Evolutionary conservation across 2,113 vertebrate species (phyloP), one percentile per base, ranked within the genome.

Genomic region (Percopsis transmontana): DNA sequence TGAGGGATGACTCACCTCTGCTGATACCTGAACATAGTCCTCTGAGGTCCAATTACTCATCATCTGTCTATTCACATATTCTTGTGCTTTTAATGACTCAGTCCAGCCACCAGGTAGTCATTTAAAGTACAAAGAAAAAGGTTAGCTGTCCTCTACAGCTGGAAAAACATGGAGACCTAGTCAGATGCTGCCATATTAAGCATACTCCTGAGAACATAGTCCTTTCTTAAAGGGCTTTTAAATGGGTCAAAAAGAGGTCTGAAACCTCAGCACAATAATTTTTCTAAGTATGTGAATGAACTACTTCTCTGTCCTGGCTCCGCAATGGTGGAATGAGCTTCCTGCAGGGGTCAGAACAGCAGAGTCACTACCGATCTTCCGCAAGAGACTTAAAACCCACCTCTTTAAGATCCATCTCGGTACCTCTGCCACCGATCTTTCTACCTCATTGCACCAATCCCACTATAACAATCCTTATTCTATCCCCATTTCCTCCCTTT

Each of bases 1-100:
- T 72, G 76, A 79, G 20, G 16, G 64, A 82, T 90, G 89, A 86
- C 67, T 85, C 85, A 85, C 70, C 67, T 75, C 44, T 55, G 77
- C 40, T 76, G 50, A 20, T 80, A 64, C 70, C 44, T 68, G 44
- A 86, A 66, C 68, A 70, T 58, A 78, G 66, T 73, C 66, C 66
- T 53, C 45, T 50, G 47, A 13, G 52, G 52, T 70, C 76, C 56
- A 15, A 59, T 66, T 79, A 72, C 61, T 54, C 73, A 52, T 72
- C 76, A 73, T 33, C 27, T 33, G 27, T 83, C 82, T 79, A 59
- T 57, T 82, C 81, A 82, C 81, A 77, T 72, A 58, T 57, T 69
- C 75, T 48, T 62, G 58, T 56, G 50, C 58, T 15, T 67, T 58
- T 61, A 70, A 74, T 85, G 85, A 88, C 27, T 87, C 76, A 80